phyloP scores from a whole-genome alignment of 1,140 invertebrate genomes.

The Temnothorax curvispinosus region DNA sequence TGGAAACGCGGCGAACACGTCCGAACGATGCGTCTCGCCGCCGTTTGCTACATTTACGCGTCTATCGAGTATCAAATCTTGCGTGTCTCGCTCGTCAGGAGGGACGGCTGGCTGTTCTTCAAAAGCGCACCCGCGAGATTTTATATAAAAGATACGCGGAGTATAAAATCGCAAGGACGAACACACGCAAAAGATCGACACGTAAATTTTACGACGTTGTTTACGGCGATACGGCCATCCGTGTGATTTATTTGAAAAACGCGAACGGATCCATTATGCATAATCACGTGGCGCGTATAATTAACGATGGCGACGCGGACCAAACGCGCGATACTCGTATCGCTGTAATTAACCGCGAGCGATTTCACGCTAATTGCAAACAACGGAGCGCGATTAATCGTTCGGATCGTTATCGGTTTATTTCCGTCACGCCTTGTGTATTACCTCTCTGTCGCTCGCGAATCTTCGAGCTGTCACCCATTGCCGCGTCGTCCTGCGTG shows the following conservation, averaged over 20 bases:
- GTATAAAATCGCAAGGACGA: not conserved
- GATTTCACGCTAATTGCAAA: constrained; percentile 83
- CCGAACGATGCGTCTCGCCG: constrained; percentile 24
- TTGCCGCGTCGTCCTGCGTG: not conserved
- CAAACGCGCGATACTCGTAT: constrained; percentile 60
- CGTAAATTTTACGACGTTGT: not conserved
- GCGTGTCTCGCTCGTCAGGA: not conserved
- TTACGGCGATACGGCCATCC: not conserved
- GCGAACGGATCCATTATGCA: constrained; percentile 32
- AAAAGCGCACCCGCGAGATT: not conserved
- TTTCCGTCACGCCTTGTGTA: constrained; percentile 44
- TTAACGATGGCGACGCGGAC: constrained; percentile 76
- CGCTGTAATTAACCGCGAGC: constrained; percentile 81
- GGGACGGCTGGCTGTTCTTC: not conserved
- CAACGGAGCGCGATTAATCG: constrained; percentile 81
- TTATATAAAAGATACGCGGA: not conserved
- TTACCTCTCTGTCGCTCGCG: constrained; percentile 8
- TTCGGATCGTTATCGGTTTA: constrained; percentile 79
- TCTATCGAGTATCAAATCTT: not conserved
- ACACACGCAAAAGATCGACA: not conserved
- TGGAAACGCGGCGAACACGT: constrained; percentile 64
- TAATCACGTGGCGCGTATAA: constrained; percentile 71
- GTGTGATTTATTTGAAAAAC: not conserved
- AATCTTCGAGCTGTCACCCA: not conserved
- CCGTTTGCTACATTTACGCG: not conserved